Evolutionary conservation across 2,888 invertebrate species (phyloP).

Genomic region (Cyrtodaria siliqua): DNA sequence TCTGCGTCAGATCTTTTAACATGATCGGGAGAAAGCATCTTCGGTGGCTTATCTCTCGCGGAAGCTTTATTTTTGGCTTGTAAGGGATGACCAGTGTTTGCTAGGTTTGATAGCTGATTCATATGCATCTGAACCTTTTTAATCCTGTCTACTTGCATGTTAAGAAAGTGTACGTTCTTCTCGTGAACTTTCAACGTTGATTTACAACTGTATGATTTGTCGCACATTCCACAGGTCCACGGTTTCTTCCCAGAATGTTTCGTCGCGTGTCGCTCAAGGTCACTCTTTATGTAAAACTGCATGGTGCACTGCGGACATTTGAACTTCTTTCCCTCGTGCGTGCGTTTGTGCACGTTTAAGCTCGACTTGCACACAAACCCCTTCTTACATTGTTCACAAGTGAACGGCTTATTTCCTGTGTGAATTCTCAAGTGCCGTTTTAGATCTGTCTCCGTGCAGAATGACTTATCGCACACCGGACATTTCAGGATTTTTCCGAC

Average conservation of each 20-base stretch:
- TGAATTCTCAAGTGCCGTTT: constrained; percentile 36
- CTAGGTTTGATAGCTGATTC: too few species aligned
- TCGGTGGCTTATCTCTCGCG: too few species aligned
- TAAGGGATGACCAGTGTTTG: too few species aligned
- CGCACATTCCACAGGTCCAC: constrained; percentile 14
- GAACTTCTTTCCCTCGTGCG: constrained; percentile 32
- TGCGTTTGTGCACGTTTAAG: constrained; percentile 32
- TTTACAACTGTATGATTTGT: constrained; percentile 26
- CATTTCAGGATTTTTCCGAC: constrained; percentile 45
- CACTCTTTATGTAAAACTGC: constrained; percentile 24
- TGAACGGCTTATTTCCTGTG: constrained; percentile 29
- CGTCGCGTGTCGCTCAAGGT: constrained; percentile 18
- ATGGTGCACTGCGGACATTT: constrained; percentile 16
- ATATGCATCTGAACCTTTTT: too few species aligned
- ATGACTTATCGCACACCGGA: constrained; percentile 33
- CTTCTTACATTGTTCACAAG: constrained; percentile 40
- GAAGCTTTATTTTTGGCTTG: too few species aligned
- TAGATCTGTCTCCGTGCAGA: constrained; percentile 39
- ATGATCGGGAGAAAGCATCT: too few species aligned
- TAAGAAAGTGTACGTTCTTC: not conserved
- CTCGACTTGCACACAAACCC: constrained; percentile 45
- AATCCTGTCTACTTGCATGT: too few species aligned
- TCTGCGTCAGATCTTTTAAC: too few species aligned
- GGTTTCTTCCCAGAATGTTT: constrained; percentile 23
- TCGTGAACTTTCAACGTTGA: constrained; percentile 20